These are phyloP conservation scores for Eumeta japonica DNA, from an alignment of 1,140 invertebrate species.

Conservation along the genomic window DNA sequence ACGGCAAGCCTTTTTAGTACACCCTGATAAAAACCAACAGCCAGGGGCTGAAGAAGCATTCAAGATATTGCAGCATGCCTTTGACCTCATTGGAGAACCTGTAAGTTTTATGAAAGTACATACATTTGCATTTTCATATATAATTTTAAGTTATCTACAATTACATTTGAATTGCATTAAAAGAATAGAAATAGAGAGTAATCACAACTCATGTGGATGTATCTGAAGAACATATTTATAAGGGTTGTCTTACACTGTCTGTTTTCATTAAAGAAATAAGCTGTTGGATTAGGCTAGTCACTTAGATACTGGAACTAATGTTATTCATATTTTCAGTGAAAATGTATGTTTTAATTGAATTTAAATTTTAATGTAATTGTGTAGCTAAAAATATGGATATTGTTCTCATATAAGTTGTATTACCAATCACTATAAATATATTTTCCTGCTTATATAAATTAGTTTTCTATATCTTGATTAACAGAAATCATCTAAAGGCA, in stretches of 20 bases:
- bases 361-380: too few species aligned
- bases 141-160: not conserved
- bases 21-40: conserved; percentile 93
- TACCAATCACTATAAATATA: too few species aligned
- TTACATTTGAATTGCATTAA: not conserved
- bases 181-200: not conserved
- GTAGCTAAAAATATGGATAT: too few species aligned
- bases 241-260: not conserved
- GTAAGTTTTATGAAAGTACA: conserved; percentile 53
- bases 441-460: too few species aligned
- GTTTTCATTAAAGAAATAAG: too few species aligned
- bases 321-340: too few species aligned
- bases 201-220: too few species aligned
- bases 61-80: conserved; percentile 91
- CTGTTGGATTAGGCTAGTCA: too few species aligned
- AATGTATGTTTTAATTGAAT: too few species aligned
- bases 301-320: too few species aligned
- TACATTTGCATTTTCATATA: not conserved
- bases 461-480: not conserved
- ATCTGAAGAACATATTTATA: conserved; percentile 1
- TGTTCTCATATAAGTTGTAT: too few species aligned
- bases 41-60: conserved; percentile 94
- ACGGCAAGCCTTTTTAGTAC: conserved; percentile 87
- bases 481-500: not conserved
- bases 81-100: conserved; percentile 91